Base-by-base conservation (phyloP, 1,140 invertebrate species). In the Ceratina japonica region DNA sequence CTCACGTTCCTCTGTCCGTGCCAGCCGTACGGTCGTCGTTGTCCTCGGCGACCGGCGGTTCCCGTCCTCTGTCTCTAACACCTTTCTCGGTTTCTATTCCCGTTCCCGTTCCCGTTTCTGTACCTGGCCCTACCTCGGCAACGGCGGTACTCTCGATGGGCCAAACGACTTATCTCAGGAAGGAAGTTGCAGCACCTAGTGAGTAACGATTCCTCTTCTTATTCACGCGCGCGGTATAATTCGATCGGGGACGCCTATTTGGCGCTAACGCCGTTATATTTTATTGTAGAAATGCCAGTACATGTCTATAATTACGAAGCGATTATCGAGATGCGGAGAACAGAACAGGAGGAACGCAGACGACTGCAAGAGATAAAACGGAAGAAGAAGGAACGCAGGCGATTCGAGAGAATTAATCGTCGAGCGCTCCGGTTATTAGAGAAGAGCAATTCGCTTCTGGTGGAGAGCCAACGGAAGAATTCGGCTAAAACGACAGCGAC, bases 261-360 rank as follows among this genome's bases (percentile, higher is more conserved):
- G n/a, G n/a, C n/a, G n/a, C n/a, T 1, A 31, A 44, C 37, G 10
- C 37, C 2, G 3, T 10, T 44, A 44, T 44, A 44, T 8, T 44
- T 44, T 58, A 13, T 80, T 75, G 2, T 62, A 89, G 87, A 86
- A 81, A 70, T 78, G 0, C 22, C 80, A 16, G 63, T 79, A 71
- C 91, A 90, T 62, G 91, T 92, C 8, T 92, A 92, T 24, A 92
- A 92, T 80, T 92, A 92, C 31, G 91, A 92, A 52, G 91, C 89
- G 4, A 92, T 93, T 18, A 79, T 93, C 22, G 91, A 92, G 37
- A 87, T 82, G 4, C 89, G 91, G 2, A 86, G 88, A 44, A 88
- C 89, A 12, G 91, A 92, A 59, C 90, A 87, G 49, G 92, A 92
- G 54, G 92, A 92, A 69, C 90, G 91, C 3, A 92, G 92, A 73